Evolutionary conservation across 2,888 invertebrate species (phyloP).

Genomic region (Loripinus fragilis): DNA sequence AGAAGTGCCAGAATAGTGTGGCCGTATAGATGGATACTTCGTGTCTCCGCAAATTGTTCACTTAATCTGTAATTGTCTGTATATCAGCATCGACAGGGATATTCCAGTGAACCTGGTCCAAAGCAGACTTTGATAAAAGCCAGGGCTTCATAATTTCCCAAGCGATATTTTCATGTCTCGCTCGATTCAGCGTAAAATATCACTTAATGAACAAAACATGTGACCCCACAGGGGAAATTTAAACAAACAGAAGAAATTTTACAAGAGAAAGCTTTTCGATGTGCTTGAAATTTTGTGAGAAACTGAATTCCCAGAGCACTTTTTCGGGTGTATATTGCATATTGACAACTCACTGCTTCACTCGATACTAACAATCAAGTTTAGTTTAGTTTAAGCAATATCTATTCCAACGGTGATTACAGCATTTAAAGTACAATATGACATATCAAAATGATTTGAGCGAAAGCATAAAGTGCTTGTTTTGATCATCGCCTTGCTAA

Average conservation of each 20-base stretch:
- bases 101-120: background rate
- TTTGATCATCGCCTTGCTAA: no score
- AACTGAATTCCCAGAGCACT: no score
- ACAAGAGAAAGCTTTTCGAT: background rate
- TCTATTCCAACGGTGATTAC: no score
- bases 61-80: background rate
- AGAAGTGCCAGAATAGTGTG: no score
- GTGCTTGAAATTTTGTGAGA: background rate
- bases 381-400: no score
- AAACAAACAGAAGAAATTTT: background rate
- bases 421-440: no score
- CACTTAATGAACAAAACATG: background rate
- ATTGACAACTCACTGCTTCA: no score
- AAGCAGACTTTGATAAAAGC: constrained; percentile 12
- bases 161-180: constrained; percentile 1
- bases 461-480: no score
- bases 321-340: no score
- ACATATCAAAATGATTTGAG: no score
- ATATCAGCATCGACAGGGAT: background rate
- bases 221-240: background rate
- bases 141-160: constrained; percentile 14
- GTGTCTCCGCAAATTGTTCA: background rate
- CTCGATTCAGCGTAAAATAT: constrained; percentile 15
- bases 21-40: no score
- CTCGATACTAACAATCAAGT: no score